These are phyloP conservation scores for Percopsis omiscomaycus DNA, from an alignment of 2,797 vertebrate species.

Conservation along the genomic window DNA sequence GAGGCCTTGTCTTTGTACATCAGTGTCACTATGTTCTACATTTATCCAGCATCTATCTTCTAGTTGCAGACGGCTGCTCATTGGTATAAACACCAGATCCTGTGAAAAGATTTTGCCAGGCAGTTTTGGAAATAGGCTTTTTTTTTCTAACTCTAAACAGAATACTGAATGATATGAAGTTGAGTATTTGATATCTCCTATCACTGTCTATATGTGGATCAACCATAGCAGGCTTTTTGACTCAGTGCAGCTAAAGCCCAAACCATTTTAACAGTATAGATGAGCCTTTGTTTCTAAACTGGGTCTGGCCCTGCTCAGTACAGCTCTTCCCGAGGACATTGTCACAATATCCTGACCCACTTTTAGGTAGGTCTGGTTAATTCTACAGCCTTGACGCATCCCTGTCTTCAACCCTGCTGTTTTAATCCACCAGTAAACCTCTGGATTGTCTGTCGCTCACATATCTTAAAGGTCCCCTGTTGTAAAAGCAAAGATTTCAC, in stretches of 20 bases:
- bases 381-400: conserved; percentile 30
- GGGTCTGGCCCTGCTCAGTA: conserved; percentile 24
- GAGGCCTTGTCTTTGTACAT: not conserved
- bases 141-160: too few species aligned
- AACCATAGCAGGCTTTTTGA: not conserved
- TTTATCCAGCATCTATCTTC: too few species aligned
- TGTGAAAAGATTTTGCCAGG: too few species aligned
- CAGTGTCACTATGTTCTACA: too few species aligned
- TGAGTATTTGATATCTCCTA: not conserved
- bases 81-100: too few species aligned
- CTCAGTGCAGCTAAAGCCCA: not conserved
- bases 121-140: too few species aligned
- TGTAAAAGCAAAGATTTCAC: not conserved
- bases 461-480: not conserved
- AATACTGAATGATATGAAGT: too few species aligned
- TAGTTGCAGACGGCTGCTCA: too few species aligned
- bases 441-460: conserved; percentile 13
- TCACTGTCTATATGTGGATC: conserved; percentile 35
- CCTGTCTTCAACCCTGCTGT: conserved; percentile 19
- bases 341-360: conserved; percentile 60
- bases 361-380: conserved; percentile 45
- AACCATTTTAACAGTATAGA: conserved; percentile 13
- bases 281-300: conserved; percentile 42
- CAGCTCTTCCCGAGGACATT: conserved; percentile 4
- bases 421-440: conserved; percentile 54